Evolutionary conservation across 2,888 invertebrate genomes (phyloP).

Genomic region (Ditula angustiorana): DNA sequence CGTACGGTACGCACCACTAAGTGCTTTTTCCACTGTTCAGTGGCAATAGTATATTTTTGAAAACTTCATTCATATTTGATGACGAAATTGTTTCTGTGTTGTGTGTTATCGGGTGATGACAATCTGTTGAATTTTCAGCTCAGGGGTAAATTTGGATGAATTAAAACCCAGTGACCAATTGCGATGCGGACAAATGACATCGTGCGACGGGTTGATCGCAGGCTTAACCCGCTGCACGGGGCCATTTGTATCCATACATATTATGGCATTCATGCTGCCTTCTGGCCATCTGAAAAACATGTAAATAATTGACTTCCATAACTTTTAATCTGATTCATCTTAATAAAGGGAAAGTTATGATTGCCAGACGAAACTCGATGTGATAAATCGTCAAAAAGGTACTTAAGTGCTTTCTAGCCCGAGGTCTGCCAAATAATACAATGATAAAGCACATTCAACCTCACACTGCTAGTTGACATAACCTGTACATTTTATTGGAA

Average conservation of each 20-base stretch:
- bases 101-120: slow-evolving; percentile 58
- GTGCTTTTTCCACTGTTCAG: slow-evolving; percentile 29
- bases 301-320: slow-evolving; percentile 21
- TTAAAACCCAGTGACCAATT: slow-evolving; percentile 67
- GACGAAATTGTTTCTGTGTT: slow-evolving; percentile 33
- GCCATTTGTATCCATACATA: slow-evolving; percentile 33
- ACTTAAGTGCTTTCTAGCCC: background rate
- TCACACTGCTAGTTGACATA: slow-evolving; percentile 63
- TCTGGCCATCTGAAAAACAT: slow-evolving; percentile 5
- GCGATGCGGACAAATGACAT: slow-evolving; percentile 63
- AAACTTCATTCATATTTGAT: slow-evolving; percentile 38
- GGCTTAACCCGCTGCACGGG: slow-evolving; percentile 55
- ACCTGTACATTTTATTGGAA: slow-evolving; percentile 61
- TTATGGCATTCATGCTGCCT: slow-evolving; percentile 19
- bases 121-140: slow-evolving; percentile 66
- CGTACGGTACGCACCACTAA: slow-evolving; percentile 48
- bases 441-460: slow-evolving; percentile 48
- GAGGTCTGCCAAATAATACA: background rate
- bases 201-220: slow-evolving; percentile 62
- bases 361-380: no score
- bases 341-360: no score
- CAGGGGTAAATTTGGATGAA: slow-evolving; percentile 61
- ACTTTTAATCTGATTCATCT: background rate
- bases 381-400: no score
- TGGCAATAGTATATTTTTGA: slow-evolving; percentile 15